Evolutionary conservation across 2,797 vertebrate genomes (phyloP).

Genomic region (Anguilla pacifica): DNA sequence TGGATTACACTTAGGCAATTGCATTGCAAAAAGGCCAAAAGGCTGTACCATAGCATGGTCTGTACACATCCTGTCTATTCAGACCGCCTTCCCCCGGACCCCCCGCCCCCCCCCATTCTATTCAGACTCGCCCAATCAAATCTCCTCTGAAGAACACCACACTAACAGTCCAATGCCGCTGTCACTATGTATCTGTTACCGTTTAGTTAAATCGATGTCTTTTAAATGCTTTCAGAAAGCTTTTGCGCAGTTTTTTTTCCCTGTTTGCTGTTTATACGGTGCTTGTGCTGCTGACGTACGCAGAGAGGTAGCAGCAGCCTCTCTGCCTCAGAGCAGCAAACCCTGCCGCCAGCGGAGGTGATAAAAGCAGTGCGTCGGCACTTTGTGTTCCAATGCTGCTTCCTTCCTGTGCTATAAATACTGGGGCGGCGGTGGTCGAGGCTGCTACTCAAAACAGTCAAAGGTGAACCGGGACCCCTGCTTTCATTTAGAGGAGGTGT

Average conservation of each 20-base stretch:
- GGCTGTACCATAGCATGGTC: background rate
- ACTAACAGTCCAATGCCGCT: background rate
- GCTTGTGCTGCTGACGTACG: constrained; percentile 27
- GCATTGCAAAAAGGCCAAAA: background rate
- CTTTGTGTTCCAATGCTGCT: constrained; percentile 28
- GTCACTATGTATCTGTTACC: background rate
- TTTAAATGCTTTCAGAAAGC: background rate
- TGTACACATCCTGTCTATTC: background rate
- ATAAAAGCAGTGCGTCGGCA: constrained; percentile 4
- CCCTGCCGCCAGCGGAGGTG: constrained; percentile 37
- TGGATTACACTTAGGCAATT: background rate
- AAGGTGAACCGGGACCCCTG: background rate
- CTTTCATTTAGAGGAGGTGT: background rate
- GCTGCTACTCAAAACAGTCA: background rate
- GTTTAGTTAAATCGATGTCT: background rate
- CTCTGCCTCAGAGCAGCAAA: constrained; percentile 46
- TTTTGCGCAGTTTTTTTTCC: background rate
- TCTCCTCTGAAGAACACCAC: background rate
- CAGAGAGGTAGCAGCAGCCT: constrained; percentile 31
- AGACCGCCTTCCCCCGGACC: no score
- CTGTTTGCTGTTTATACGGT: constrained; percentile 11
- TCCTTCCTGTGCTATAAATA: constrained; percentile 51
- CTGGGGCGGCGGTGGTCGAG: background rate
- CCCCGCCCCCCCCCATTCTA: no score
- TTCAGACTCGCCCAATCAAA: background rate